A percentile compares a stretch with the other conserved stretches of the same genome.
phyloP scores from a whole-genome alignment of 2,888 invertebrate species.

The Pterostichus madidus region DNA sequence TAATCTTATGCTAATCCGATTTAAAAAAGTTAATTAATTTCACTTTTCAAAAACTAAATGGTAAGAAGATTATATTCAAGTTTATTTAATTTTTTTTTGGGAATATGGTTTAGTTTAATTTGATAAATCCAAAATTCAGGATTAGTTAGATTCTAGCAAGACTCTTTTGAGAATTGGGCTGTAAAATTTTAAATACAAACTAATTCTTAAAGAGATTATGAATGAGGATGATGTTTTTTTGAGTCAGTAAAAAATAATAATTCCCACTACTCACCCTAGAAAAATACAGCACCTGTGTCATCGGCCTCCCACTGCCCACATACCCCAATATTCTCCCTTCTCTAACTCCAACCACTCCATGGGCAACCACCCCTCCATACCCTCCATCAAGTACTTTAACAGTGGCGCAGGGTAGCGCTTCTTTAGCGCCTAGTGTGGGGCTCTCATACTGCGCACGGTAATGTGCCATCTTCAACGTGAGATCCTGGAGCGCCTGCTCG shows the following conservation, averaged over 20 bases:
- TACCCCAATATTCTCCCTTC: conserved; percentile 93
- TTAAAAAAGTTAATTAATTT: no score
- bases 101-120: no score
- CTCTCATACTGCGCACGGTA: conserved; percentile 91
- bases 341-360: conserved; percentile 87
- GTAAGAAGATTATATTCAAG: no score
- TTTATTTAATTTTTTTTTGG: no score
- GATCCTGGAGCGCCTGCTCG: conserved; percentile 88
- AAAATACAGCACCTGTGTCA: conserved; percentile 93
- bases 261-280: conserved; percentile 91
- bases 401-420: conserved; percentile 78
- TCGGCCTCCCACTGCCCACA: conserved; percentile 90
- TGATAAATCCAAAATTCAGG: no score
- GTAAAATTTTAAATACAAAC: no score
- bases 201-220: no score
- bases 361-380: conserved; percentile 85
- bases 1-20: no score
- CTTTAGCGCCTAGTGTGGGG: conserved; percentile 80
- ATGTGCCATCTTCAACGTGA: conserved; percentile 90
- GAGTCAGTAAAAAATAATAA: background rate
- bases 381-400: conserved; percentile 80
- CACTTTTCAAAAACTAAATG: no score
- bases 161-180: no score
- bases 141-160: no score
- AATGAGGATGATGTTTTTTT: no score